Base-by-base conservation (phyloP, 2,797 vertebrate species). In the Micropoecilia bifurca region DNA sequence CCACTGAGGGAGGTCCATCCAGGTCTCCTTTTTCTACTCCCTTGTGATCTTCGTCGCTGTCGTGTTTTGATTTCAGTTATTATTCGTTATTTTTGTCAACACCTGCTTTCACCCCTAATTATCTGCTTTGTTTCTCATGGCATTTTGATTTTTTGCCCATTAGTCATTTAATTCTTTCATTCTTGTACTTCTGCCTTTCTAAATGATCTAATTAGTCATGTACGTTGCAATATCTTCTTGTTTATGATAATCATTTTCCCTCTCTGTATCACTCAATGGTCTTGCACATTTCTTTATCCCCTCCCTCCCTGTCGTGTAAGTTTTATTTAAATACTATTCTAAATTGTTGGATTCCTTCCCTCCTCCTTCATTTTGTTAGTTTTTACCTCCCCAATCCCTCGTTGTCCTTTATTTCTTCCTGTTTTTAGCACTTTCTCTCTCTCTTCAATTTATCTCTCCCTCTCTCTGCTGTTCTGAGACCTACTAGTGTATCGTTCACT, bases 401-500 rank as follows among this genome's bases (percentile, higher is more conserved):
- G 73, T 48, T 73, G 61, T 73, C 39, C 74, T 69, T 72, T 78
- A 43, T 88, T 85, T 75, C 77, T 84, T 85, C 33, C 13, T 81
- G 86, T 86, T 89, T 85, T 87, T 80, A 89, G 80, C 83, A 80
- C 86, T 85, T 76, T 74, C 75, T 88, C 80, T 78, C 71, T 80
- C 48, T 61, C 82, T 48, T 87, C 82, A 83, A 85, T 71, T 71
- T 46, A 87, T 68, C 63, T 81, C 74, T 76, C 83, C 73, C 75
- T 83, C 87, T 90, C 81, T 87, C 72, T 85, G 86, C 85, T 82
- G 86, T 80, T 86, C 81, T 76, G 85, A 91, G 91, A 92, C 92
- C 90, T 92, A 89, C 88, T 90, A 95, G 91, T 94, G 93, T 94
- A 95, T 95, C 88, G 93, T 95, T 95, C 92, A 90, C 91, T 89